Conservation (phyloP, 2,113 vertebrate genomes). For the Panthera tigris region DNA sequence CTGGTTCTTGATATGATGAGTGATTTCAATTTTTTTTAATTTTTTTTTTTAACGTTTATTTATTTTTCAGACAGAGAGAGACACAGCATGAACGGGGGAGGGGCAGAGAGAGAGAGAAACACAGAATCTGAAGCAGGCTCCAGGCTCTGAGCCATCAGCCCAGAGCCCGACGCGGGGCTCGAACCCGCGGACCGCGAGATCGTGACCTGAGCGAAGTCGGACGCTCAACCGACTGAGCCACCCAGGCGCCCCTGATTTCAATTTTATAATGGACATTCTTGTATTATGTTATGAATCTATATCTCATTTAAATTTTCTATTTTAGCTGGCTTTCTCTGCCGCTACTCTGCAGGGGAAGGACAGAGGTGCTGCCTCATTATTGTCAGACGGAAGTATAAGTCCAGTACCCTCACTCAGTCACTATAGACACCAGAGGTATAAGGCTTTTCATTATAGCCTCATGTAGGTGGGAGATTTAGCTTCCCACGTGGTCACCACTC, state of each 20-base stretch:
- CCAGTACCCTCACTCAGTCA: neutral
- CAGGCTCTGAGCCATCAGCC: no score
- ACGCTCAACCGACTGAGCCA: no score
- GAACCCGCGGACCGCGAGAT: no score
- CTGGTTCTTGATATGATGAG: neutral
- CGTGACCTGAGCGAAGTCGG: no score
- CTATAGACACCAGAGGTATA: neutral
- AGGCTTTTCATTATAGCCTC: neutral
- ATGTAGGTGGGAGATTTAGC: neutral
- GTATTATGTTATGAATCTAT: neutral
- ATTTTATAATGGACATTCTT: neutral
- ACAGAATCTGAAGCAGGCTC: no score
- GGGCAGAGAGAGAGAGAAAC: no score
- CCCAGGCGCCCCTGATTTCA: neutral
- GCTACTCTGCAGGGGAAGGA: neutral
- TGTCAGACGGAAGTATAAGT: neutral
- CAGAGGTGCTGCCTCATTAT: neutral
- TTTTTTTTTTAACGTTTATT: no score
- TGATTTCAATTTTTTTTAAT: neutral
- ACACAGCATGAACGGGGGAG: no score
- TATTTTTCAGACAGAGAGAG: no score
- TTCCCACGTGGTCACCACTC: neutral
- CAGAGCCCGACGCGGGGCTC: no score
- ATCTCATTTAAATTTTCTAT: neutral
- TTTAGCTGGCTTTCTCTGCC: neutral